Evolutionary conservation across 2,888 invertebrate species (phyloP), one percentile per base, ranked within the genome.

Genomic region (Tuberolachnus salignus): DNA sequence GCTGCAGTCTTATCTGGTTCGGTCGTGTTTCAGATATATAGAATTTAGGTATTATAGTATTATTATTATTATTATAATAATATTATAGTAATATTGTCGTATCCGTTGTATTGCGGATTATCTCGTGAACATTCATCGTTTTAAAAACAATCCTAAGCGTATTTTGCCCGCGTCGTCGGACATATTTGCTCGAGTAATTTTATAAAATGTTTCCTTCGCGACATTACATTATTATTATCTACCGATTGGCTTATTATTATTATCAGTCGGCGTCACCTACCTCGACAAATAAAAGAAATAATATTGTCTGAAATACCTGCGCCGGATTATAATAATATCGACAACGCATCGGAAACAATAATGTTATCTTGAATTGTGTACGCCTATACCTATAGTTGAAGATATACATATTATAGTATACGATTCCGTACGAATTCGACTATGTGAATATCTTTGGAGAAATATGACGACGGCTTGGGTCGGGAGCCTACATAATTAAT

Each of bases 241-340:
- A 23, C 13, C 19, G 34, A 44, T 23, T 21, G 11, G 14, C 23
- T 59, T 21, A 21, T 34, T 34, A 21, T 34, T 34, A 34, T 72
- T 34, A 72, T 61, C 34, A 46, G 51, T 34, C 34, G 6, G 3
- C 34, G 34, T 34, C 6, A 34, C 34, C 26, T 53, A 16, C 16
- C 11, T 73, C 51, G 63, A 73, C 42, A 63, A 53, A 53, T 21
- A 23, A 21, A 42, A 16, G 19, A 49, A 49, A 61, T 26, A 49
- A 21, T 44, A 67, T 34, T n/a, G 19, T 55, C 51, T 42, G 13
- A 63, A 73, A 73, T 71, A 59, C 46, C 46, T 19, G 16, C n/a
- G 42, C 49, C n/a, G n/a, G 34, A 49, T 59, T 49, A 44, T 16
- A 13, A 34, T 34, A 6, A 13, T 19, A 19, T 13, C n/a, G 0